Evolutionary conservation across 2,113 vertebrate genomes (phyloP).

Genomic region (Irena cyanogastra): DNA sequence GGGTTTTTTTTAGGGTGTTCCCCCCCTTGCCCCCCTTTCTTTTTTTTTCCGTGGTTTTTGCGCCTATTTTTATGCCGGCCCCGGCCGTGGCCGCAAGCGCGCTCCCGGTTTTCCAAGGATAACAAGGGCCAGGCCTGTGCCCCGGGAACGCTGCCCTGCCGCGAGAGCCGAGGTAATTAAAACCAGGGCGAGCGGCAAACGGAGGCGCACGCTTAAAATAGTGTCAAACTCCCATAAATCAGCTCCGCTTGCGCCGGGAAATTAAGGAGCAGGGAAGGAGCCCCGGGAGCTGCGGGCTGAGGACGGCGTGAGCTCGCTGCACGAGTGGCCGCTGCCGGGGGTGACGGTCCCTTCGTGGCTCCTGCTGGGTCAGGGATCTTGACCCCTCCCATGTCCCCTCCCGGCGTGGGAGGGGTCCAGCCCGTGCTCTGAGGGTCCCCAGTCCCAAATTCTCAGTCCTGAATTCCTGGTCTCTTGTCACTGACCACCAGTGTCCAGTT

Average conservation of each 20-base stretch:
- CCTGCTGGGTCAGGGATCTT: not conserved
- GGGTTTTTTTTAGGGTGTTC: not conserved
- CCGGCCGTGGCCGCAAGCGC: not conserved
- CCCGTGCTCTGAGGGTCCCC: not conserved
- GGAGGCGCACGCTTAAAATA: constrained; percentile 42
- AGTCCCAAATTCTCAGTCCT: not conserved
- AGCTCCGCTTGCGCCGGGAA: constrained; percentile 12
- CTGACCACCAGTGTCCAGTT: not conserved
- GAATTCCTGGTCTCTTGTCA: not conserved
- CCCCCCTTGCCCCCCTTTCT: fast-evolving
- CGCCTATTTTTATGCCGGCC: constrained; percentile 2
- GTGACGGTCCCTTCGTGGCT: not conserved
- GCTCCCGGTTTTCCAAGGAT: constrained; percentile 31
- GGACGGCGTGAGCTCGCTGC: not conserved
- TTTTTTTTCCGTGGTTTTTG: not conserved
- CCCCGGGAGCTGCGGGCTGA: not conserved
- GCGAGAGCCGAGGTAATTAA: constrained; percentile 37
- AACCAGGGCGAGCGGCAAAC: constrained; percentile 38
- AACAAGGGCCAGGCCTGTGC: constrained; percentile 41
- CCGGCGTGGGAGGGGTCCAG: not conserved
- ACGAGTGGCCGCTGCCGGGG: not conserved
- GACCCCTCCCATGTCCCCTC: not conserved
- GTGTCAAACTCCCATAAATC: constrained; percentile 26
- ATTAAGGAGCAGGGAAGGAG: not conserved
- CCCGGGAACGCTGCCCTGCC: constrained; percentile 31